Base-by-base conservation (phyloP, 2,888 invertebrate species). In the Callyntrura guangdongensis region DNA sequence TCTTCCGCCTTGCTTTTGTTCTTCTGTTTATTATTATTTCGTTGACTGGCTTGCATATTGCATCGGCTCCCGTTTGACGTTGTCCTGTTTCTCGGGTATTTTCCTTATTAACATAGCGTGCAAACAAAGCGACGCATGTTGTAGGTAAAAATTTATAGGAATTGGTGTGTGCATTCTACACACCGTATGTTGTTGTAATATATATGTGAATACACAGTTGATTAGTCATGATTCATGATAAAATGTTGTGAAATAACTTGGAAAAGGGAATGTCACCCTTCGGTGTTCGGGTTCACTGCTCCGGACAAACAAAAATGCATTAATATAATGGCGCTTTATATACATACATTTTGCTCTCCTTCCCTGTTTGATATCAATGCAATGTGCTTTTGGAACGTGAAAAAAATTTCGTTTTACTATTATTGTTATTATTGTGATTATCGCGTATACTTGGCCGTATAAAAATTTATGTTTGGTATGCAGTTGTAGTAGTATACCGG, bases 201-300 rank as follows among this genome's bases (percentile, higher is more conserved):
- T 81, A 27, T 59, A 36, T 1, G n/a, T 83, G 67, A 69, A 86
- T 77, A 25, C 49, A 86, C 77, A 74, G 77, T 89, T 89, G 77
- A 89, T 89, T 83, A 89, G 77, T 69, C 89, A 89, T 89, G 85
- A 84, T 69, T 89, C 67, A 85, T 77, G 53, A 79, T 79, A 45
- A 49, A 72, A 67, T 77, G 77, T 72, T 89, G 89, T 89, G 84
- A 89, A 89, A 89, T 89, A 36, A 85, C 47, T 64, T 59, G 77
- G 77, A 79, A 86, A 79, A 22, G 59, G 79, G 27, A 79, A 83
- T 74, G 89, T 74, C 89, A 89, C 89, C 88, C 88, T 88, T 86
- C 45, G 61, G 86, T 59, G 56, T 79, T 77, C 87, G 87, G 87
- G 87, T 87, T 87, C 81, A 87, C 81, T 64, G 79, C 49, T 79